These are phyloP conservation scores for Caenorhabditis angaria DNA, from an alignment of 2,888 invertebrate genomes.

Conservation along the genomic window DNA sequence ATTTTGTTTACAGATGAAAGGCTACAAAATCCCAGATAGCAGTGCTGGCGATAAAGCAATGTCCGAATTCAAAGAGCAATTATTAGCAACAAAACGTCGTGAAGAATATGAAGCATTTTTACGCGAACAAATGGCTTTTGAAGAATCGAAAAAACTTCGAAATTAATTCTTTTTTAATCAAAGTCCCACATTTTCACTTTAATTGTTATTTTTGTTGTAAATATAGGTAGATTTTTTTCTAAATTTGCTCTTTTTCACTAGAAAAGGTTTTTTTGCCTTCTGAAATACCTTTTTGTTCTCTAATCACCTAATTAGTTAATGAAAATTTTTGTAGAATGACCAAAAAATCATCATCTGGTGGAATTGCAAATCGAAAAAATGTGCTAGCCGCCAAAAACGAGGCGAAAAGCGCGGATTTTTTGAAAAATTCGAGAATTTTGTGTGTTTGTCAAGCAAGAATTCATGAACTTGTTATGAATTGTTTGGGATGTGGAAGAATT, in stretches of 20 bases:
- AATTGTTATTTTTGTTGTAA: slow-evolving; percentile 13
- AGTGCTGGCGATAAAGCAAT: slow-evolving; percentile 58
- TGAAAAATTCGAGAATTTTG: slow-evolving; percentile 23
- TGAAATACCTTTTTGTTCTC: not conserved
- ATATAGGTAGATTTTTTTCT: slow-evolving; percentile 3
- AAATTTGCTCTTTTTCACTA: slow-evolving; percentile 2
- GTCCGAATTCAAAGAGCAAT: slow-evolving; percentile 60
- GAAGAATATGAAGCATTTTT: slow-evolving; percentile 63
- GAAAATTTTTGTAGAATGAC: slow-evolving; percentile 33
- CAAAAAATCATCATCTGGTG: slow-evolving; percentile 23
- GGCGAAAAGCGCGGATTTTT: slow-evolving; percentile 26
- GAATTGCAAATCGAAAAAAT: slow-evolving; percentile 28
- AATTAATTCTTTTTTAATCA: slow-evolving; percentile 31
- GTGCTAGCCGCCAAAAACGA: slow-evolving; percentile 44
- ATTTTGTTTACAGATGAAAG: slow-evolving; percentile 60
- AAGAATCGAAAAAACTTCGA: slow-evolving; percentile 57
- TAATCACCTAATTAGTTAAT: slow-evolving; percentile 14
- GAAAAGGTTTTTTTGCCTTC: not conserved
- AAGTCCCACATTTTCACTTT: slow-evolving; percentile 5
- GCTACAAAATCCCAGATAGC: slow-evolving; percentile 63
- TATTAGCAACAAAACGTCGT: slow-evolving; percentile 58
- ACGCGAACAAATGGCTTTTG: slow-evolving; percentile 68
- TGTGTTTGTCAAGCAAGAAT: slow-evolving; percentile 92
- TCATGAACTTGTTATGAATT: slow-evolving; percentile 91
- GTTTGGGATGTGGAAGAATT: slow-evolving; percentile 89